These are phyloP conservation scores for Abrostola triplasia DNA, from an alignment of 2,888 invertebrate genomes.

Conservation along the genomic window DNA sequence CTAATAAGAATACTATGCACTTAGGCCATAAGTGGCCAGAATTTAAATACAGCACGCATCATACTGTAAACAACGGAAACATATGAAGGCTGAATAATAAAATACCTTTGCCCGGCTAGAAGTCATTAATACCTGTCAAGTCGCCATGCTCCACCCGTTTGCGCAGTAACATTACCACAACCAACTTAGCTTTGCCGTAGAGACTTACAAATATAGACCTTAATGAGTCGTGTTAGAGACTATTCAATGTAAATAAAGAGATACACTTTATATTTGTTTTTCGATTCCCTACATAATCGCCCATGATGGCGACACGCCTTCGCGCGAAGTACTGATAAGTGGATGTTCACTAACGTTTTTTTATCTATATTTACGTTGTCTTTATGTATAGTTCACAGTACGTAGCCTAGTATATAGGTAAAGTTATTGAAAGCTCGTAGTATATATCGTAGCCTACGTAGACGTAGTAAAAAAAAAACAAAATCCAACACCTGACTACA, in stretches of 20 bases:
- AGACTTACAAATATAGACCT: conserved; percentile 50
- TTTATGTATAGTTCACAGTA: not conserved
- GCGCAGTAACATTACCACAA: conserved; percentile 73
- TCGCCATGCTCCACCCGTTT: conserved; percentile 76
- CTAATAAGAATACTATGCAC: conserved; percentile 23
- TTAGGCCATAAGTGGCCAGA: conserved; percentile 34
- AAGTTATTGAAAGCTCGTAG: conserved; percentile 5
- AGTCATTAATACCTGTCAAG: conserved; percentile 84
- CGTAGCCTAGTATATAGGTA: not conserved
- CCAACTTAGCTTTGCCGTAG: conserved; percentile 32
- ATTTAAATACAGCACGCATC: conserved; percentile 25
- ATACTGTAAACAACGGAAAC: conserved; percentile 40
- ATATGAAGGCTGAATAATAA: conserved; percentile 44
- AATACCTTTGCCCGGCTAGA: conserved; percentile 54
- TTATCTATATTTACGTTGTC: conserved; percentile 13
- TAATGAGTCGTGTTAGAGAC: conserved; percentile 40
- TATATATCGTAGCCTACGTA: no score
- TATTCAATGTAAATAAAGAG: not conserved
- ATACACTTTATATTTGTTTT: conserved; percentile 42
- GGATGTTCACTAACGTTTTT: conserved; percentile 30
- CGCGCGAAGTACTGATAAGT: conserved; percentile 40
- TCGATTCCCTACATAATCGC: conserved; percentile 45
- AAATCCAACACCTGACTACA: no score
- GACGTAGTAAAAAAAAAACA: no score
- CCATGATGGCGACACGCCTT: conserved; percentile 48